Evolutionary conservation across 1,140 invertebrate species (phyloP).

Genomic region (Mactra quadrangularis): DNA sequence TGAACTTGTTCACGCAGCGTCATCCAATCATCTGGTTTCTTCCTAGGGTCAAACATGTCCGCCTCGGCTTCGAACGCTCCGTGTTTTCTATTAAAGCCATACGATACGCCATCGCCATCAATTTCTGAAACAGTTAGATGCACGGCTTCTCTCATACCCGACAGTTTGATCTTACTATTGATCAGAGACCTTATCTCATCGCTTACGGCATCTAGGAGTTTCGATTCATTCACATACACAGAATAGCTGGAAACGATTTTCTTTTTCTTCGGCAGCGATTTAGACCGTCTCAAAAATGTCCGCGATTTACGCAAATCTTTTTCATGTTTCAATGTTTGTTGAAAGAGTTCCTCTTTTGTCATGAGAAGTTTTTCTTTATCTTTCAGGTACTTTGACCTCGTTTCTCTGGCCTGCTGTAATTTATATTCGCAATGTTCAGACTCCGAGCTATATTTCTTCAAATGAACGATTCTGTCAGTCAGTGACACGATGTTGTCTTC

Average conservation of each 20-base stretch:
- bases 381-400: background rate
- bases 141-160: conserved; percentile 13
- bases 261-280: background rate
- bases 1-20: conserved; percentile 35
- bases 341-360: conserved; percentile 20
- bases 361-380: background rate
- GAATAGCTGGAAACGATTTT: background rate
- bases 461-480: background rate
- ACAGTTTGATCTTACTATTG: conserved; percentile 32
- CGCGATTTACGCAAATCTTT: background rate
- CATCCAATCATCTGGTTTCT: conserved; percentile 18
- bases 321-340: conserved; percentile 13
- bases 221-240: background rate
- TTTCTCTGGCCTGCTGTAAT: background rate
- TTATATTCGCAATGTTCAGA: background rate
- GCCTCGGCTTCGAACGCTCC: conserved; percentile 24
- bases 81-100: conserved; percentile 29
- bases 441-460: conserved; percentile 5
- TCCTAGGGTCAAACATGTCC: conserved; percentile 12
- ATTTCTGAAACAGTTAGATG: conserved; percentile 34
- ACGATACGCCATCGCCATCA: conserved; percentile 1
- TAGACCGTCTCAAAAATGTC: background rate
- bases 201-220: background rate
- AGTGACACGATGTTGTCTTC: background rate
- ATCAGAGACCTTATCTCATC: conserved; percentile 28